Base-by-base conservation (phyloP, 2,888 invertebrate genomes). In the Hartigia nigra region DNA sequence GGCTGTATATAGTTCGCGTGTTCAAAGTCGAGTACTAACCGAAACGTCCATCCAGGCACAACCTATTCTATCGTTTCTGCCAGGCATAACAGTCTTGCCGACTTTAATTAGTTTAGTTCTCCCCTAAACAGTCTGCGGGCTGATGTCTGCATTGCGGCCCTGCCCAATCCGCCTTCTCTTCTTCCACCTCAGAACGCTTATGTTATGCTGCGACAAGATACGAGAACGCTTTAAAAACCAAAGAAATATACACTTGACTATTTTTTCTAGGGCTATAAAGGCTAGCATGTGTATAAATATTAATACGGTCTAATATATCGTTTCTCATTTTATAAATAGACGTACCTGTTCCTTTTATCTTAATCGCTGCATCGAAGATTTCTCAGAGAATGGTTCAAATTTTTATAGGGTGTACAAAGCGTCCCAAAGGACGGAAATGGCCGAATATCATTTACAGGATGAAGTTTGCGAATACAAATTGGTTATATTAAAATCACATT, bases 81-180 rank as follows among this genome's bases (percentile, higher is more conserved):
- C n/a, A 72, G 72, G 72, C 31, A 72, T 72, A 72, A 72, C 72
- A 31, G 31, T 32, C 72, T 72, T 23, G 31, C 12, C 72, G 72
- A 72, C 72, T 72, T 72, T 72, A 72, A 72, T 72, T 72, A 72
- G 72, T 72, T 72, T 72, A 72, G 72, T 72, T 72, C 32, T 72
- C 72, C 72, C 32, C 72, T 72, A 72, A 72, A 72, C 72, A 72
- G 72, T 32, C 72, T 31, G 72, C 72, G 72, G 72, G 72, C 31
- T 72, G 72, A 72, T 32, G 72, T 72, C 72, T 72, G 72, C 72
- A 72, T 72, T 72, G 72, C 72, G 31, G 72, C 72, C 72, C 72
- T 11, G 39, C 39, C 14, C 39, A 39, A 39, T 72, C 32, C 12
- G 72, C 12, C 72, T 31, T 32, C 72, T 11, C 72, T 31, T 14